A percentile compares a stretch with the other conserved stretches of the same genome.
Conservation (phyloP, 2,888 invertebrate genomes). For the Agrotis segetum region DNA sequence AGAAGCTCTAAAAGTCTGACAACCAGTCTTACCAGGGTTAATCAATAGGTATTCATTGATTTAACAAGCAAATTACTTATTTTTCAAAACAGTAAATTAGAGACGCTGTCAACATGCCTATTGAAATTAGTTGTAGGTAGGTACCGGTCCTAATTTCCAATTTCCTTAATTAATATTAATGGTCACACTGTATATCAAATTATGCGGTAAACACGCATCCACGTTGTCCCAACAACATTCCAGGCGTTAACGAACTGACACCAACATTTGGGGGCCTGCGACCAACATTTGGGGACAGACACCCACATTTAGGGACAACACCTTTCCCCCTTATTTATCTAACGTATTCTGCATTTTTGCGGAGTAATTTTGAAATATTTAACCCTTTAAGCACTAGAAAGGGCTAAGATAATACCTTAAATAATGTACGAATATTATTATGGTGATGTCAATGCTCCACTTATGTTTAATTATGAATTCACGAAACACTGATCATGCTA, state of each 20-base stretch:
- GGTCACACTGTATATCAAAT: conserved; percentile 46
- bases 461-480: conserved; percentile 50
- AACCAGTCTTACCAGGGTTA: no score
- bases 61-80: no score
- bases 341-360: conserved; percentile 53
- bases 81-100: no score
- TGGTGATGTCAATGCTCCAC: conserved; percentile 48
- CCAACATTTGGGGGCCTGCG: conserved; percentile 44
- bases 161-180: conserved; percentile 33
- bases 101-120: no score
- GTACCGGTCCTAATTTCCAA: conserved; percentile 14
- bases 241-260: conserved; percentile 39
- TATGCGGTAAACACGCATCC: conserved; percentile 39
- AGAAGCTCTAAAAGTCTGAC: no score
- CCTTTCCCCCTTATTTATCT: conserved; percentile 53
- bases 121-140: no score
- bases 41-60: no score
- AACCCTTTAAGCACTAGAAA: conserved; percentile 26
- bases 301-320: conserved; percentile 39
- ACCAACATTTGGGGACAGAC: conserved; percentile 38
- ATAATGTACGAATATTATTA: conserved; percentile 55
- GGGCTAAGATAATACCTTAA: conserved; percentile 48
- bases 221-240: conserved; percentile 40
- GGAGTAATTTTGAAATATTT: conserved; percentile 48
- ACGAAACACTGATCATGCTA: conserved; percentile 44